Percentiles rank a stretch among this genome's conserved stretches.
These are phyloP conservation scores for Atta cephalotes DNA, from an alignment of 1,140 invertebrate genomes.

Conservation along the genomic window DNA sequence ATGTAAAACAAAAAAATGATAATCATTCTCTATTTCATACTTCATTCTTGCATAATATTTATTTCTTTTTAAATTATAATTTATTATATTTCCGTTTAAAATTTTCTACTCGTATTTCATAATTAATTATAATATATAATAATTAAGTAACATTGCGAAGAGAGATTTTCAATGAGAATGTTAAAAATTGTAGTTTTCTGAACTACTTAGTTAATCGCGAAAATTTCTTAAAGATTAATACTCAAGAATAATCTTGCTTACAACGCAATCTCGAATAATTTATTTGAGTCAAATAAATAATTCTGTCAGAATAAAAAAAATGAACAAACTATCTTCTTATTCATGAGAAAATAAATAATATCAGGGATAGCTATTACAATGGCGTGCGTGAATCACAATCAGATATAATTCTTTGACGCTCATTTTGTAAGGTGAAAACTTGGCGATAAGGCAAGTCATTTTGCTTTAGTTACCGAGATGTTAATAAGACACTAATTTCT, in stretches of 20 bases:
- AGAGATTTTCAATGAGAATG: neutral
- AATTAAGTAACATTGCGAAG: neutral
- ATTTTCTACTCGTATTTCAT: neutral
- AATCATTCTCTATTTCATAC: neutral
- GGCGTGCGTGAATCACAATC: conserved; percentile 3
- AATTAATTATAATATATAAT: neutral
- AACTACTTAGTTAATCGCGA: neutral
- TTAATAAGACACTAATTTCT: conserved; percentile 14
- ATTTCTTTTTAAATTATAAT: neutral
- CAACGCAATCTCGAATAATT: neutral
- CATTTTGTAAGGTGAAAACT: conserved; percentile 14
- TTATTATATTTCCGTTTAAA: neutral
- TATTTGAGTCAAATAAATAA: conserved; percentile 17
- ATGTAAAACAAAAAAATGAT: neutral
- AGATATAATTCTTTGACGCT: conserved; percentile 37
- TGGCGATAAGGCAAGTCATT: conserved; percentile 2
- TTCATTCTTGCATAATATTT: neutral
- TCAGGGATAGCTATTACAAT: neutral
- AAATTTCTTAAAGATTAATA: neutral
- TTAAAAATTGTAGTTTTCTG: neutral
- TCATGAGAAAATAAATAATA: neutral
- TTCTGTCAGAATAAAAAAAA: conserved; percentile 14
- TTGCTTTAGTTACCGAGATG: neutral
- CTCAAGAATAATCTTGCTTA: neutral
- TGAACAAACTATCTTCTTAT: neutral